Evolutionary conservation across 64 coral and sea anemone species (phyloP), one percentile per base, ranked within the genome.

Genomic region (Acropora yongei): DNA sequence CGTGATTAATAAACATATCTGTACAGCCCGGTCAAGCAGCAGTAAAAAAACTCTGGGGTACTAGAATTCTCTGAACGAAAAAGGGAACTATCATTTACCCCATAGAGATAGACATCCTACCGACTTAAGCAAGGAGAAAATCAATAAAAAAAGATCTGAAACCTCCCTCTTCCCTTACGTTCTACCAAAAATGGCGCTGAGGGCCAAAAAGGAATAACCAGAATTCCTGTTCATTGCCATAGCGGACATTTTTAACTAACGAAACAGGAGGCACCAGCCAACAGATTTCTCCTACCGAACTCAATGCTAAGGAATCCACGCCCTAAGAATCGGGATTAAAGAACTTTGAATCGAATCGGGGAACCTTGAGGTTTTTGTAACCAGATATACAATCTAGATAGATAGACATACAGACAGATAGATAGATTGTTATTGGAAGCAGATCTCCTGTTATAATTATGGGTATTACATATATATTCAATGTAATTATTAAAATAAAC

Each of bases 321-420:
- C 63, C 63, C 51, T 90, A 40, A 7, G 87, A 86, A 44, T 30
- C 39, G 8, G 51, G 87, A 39, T 41, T 90, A 65, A 20, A 87
- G 79, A 73, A 87, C 39, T 61, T 92, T 1, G 75, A 93, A 44
- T 87, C 79, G 12, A 87, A 89, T 14, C 74, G 16, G 19, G 39
- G 41, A 61, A 51, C 19, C 57, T 93, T 80, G 41, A 5, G 2
- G 68, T 90, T 91, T 9, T 61, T 3, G 58, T 13, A 73, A 40
- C 49, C 88, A 12, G 93, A 88, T 48, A 91, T 91, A 63, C 75
- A 95, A 47, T 95, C 93, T 55, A 82, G 30, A 30, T 30, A 30
- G 30, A 30, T 30, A 30, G 30, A 30, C 30, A 30, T 30, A 0
- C 30, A 30, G 30, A 30, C 30, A 30, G 30, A 30, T 30, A 30